A percentile compares a stretch with the other conserved stretches of the same genome.
phyloP scores from a whole-genome alignment of 2,888 invertebrate species.

The Netelia virgata region DNA sequence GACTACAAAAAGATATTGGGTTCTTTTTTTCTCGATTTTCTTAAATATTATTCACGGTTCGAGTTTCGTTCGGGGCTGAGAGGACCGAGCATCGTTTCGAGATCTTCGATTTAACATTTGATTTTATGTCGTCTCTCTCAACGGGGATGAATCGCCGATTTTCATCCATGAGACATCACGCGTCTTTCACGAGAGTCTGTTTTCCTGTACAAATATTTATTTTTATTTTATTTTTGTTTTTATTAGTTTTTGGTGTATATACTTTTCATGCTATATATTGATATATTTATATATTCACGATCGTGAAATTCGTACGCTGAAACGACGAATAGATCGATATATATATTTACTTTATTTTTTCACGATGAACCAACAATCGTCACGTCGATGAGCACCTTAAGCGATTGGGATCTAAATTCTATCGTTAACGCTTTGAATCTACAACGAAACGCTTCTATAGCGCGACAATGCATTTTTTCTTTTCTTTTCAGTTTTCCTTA shows the following conservation, averaged over 20 bases:
- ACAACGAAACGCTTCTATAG: constrained; percentile 44
- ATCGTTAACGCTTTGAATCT: constrained; percentile 39
- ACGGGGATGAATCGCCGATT: constrained; percentile 3
- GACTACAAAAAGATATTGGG: constrained; percentile 45
- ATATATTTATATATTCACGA: constrained; percentile 37
- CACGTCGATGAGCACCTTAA: constrained; percentile 33
- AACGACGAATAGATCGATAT: constrained; percentile 38
- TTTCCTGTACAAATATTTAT: constrained; percentile 57
- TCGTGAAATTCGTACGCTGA: constrained; percentile 28
- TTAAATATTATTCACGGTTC: background rate
- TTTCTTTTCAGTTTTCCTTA: constrained; percentile 2
- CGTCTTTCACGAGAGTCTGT: background rate
- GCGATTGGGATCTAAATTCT: constrained; percentile 25
- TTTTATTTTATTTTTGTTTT: constrained; percentile 42
- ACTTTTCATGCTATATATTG: constrained; percentile 34
- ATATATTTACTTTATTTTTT: constrained; percentile 4
- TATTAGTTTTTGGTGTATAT: constrained; percentile 44
- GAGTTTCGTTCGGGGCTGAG: background rate
- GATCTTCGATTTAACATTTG: background rate
- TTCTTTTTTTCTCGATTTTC: constrained; percentile 10
- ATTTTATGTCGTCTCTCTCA: background rate
- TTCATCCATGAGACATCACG: background rate
- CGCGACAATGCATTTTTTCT: constrained; percentile 52
- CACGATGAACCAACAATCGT: constrained; percentile 9
- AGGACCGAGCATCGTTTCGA: background rate